Evolutionary conservation across 2,797 vertebrate genomes (phyloP).

Genomic region (Sciurus carolinensis): DNA sequence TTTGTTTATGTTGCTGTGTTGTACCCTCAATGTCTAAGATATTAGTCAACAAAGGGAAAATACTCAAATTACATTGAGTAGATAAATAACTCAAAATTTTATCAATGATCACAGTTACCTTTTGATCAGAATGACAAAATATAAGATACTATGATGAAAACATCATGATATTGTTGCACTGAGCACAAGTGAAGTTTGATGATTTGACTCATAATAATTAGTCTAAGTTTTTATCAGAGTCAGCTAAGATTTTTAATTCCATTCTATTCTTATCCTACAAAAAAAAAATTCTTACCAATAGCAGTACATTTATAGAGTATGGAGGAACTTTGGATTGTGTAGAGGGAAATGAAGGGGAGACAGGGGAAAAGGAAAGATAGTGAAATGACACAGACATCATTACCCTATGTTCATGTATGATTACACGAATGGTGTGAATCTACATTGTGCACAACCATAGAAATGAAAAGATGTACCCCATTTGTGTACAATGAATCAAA

Average conservation of each 20-base stretch:
- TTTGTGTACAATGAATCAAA: too few species aligned
- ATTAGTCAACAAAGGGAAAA: neutral
- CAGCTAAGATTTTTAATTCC: neutral
- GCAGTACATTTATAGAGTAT: neutral
- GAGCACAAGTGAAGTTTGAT: neutral
- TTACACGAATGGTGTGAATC: too few species aligned
- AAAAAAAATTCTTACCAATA: neutral
- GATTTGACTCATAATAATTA: neutral
- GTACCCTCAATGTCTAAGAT: neutral
- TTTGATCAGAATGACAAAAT: conserved; percentile 31
- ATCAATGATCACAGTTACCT: neutral
- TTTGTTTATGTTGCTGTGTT: neutral
- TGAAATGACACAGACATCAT: too few species aligned
- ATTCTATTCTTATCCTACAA: conserved; percentile 33
- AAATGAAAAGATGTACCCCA: too few species aligned
- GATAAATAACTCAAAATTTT: neutral
- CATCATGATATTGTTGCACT: neutral
- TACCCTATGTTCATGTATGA: too few species aligned
- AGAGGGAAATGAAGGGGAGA: too few species aligned
- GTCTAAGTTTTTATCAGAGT: neutral
- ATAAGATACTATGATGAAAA: neutral
- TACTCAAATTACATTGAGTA: neutral
- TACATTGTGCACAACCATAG: too few species aligned
- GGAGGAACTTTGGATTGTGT: too few species aligned
- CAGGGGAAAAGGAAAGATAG: too few species aligned